These are phyloP conservation scores for Tiliqua scincoides DNA, from an alignment of 2,113 vertebrate species.

Conservation along the genomic window DNA sequence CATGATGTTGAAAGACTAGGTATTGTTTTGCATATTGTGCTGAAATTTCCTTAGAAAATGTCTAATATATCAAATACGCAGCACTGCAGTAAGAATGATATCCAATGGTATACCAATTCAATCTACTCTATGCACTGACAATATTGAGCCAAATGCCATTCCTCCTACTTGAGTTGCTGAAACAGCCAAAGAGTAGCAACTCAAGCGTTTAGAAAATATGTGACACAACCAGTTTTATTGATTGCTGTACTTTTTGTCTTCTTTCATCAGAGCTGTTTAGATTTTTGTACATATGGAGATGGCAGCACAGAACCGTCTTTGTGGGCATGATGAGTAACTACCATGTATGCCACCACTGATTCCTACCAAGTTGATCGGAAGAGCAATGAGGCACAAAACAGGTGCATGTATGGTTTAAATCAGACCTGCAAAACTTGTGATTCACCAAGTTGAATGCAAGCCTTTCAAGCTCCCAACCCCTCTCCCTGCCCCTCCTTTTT, in stretches of 20 bases:
- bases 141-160: constrained; percentile 1
- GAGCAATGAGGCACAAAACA: neutral
- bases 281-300: neutral
- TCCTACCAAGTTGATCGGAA: neutral
- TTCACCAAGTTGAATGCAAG: neutral
- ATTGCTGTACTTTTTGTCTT: neutral
- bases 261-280: neutral
- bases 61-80: constrained; percentile 1
- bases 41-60: constrained; percentile 18
- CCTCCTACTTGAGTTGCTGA: neutral
- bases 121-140: neutral
- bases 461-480: neutral
- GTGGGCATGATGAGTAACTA: neutral
- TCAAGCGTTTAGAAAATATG: neutral
- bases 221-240: neutral
- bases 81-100: neutral
- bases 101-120: neutral
- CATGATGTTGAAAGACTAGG: constrained; percentile 1
- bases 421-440: neutral
- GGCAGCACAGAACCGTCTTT: neutral
- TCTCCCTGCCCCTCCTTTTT: neutral
- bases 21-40: neutral
- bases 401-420: neutral
- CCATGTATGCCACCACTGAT: neutral
- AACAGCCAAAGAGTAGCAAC: neutral